Percentiles rank a stretch among this genome's conserved stretches.
These are phyloP conservation scores for Tangara arthus DNA, from an alignment of 2,797 vertebrate genomes.

Conservation along the genomic window DNA sequence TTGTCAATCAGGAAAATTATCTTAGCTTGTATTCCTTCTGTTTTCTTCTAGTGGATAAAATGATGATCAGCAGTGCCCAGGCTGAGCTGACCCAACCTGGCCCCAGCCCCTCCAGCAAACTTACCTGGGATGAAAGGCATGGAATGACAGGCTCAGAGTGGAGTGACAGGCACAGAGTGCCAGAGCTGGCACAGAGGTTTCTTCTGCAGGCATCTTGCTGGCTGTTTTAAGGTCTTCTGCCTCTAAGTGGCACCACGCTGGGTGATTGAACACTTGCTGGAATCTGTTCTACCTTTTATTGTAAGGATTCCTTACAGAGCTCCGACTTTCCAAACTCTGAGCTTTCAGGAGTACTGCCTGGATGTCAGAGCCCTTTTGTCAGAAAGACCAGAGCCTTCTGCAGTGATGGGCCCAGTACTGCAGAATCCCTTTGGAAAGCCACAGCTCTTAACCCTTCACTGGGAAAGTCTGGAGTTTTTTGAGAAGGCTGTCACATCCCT, in stretches of 20 bases:
- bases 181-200: slow-evolving; percentile 11
- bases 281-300: slow-evolving; percentile 47
- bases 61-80: background rate
- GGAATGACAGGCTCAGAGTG: background rate
- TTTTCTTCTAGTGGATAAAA: background rate
- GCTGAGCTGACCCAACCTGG: background rate
- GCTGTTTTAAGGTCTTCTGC: slow-evolving; percentile 7
- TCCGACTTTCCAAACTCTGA: slow-evolving; percentile 17
- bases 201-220: slow-evolving; percentile 17
- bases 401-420: slow-evolving; percentile 10
- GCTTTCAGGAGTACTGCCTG: background rate
- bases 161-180: slow-evolving; percentile 18
- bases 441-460: slow-evolving; percentile 9
- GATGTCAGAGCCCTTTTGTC: slow-evolving; percentile 17
- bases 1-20: background rate
- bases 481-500: background rate
- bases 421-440: slow-evolving; percentile 48
- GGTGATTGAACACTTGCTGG: slow-evolving; percentile 35
- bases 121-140: background rate
- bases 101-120: background rate
- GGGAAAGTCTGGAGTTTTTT: background rate
- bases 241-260: slow-evolving; percentile 24
- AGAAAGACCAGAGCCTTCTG: slow-evolving; percentile 38
- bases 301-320: slow-evolving; percentile 38
- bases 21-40: background rate